These are phyloP conservation scores for Caenorhabditis sp. DNA, from an alignment of 2,888 invertebrate genomes.

Conservation along the genomic window DNA sequence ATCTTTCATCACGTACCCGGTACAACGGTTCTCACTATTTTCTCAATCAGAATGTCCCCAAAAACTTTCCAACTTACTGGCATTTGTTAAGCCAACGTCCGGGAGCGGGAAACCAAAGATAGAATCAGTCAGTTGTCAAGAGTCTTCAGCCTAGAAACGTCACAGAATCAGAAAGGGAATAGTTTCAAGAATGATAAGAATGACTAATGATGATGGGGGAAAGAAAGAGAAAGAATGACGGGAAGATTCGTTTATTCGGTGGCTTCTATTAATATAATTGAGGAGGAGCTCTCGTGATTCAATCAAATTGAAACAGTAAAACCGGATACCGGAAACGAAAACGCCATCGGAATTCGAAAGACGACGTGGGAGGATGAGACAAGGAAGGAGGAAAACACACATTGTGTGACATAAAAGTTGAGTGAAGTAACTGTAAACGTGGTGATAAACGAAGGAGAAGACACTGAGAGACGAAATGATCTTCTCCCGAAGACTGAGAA, in stretches of 20 bases:
- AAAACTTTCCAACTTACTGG: conserved; percentile 44
- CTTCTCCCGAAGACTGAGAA: background rate
- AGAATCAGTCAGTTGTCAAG: background rate
- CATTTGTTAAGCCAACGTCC: conserved; percentile 8
- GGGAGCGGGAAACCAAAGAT: background rate
- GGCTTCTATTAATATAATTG: no score
- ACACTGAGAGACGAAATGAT: conserved; percentile 7
- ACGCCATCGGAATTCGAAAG: background rate
- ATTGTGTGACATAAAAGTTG: background rate
- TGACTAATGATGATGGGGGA: conserved; percentile 25
- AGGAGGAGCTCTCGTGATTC: no score
- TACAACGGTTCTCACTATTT: conserved; percentile 20
- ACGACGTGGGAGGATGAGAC: background rate
- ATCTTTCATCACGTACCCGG: background rate
- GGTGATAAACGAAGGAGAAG: conserved; percentile 2
- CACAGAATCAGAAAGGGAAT: conserved; percentile 10
- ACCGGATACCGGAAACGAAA: no score
- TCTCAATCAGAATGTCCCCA: background rate
- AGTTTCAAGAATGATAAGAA: conserved; percentile 16
- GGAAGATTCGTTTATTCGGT: background rate
- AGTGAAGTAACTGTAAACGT: background rate
- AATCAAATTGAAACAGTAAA: no score
- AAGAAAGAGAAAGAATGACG: background rate
- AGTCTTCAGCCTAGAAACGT: conserved; percentile 20
- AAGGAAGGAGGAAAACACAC: background rate